Conservation (phyloP, 1,140 invertebrate genomes). For the Propsilocerus akamusi region DNA sequence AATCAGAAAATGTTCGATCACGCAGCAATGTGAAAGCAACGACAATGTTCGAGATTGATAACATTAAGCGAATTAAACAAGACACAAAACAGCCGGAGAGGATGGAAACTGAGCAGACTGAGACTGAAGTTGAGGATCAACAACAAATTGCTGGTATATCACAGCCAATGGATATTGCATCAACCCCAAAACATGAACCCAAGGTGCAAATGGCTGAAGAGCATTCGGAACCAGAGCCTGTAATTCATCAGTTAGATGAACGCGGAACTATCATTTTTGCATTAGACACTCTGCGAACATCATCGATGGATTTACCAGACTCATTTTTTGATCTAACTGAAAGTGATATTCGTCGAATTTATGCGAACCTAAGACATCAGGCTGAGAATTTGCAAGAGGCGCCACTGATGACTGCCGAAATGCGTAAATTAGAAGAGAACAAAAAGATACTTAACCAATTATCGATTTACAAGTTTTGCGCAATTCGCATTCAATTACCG, state of each 20-base stretch:
- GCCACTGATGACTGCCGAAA: conserved; percentile 41
- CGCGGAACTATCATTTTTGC: conserved; percentile 50
- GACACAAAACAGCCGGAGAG: no score
- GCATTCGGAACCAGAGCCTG: background rate
- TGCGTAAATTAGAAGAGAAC: conserved; percentile 38
- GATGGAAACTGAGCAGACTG: background rate
- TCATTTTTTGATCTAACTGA: conserved; percentile 69
- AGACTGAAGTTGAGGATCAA: background rate
- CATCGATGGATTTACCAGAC: conserved; percentile 49
- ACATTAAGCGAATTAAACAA: background rate
- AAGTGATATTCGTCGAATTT: conserved; percentile 50
- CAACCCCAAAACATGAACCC: background rate
- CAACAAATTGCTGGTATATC: background rate
- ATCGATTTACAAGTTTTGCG: conserved; percentile 45
- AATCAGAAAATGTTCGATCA: conserved; percentile 9
- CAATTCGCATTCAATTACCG: conserved; percentile 65
- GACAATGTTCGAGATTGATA: background rate
- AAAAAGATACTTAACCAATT: conserved; percentile 35
- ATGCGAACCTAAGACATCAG: conserved; percentile 45
- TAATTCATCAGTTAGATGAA: conserved; percentile 35
- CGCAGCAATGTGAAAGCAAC: background rate
- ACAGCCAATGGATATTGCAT: background rate
- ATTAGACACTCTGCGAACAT: conserved; percentile 31
- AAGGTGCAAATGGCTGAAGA: background rate
- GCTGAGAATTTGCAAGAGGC: conserved; percentile 39